Conservation (phyloP, 2,797 vertebrate species). For the Dipus sagitta region DNA sequence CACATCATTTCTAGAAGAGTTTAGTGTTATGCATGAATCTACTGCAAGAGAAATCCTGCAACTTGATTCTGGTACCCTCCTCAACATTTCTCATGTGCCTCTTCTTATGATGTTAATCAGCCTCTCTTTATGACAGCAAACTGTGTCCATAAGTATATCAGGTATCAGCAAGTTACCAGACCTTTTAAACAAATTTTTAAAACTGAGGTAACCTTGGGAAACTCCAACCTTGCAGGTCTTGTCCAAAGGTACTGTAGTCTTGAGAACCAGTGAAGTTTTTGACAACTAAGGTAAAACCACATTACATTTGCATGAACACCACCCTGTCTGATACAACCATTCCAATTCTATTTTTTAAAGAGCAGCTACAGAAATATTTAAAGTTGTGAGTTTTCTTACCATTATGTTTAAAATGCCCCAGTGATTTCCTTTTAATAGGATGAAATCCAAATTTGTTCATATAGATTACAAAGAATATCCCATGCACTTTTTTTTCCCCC, state of each 20-base stretch:
- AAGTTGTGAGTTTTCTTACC: slow-evolving; percentile 34
- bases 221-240: neutral
- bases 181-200: slow-evolving; percentile 15
- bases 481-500: neutral
- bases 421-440: slow-evolving; percentile 3
- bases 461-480: neutral
- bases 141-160: neutral
- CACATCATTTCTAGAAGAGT: neutral
- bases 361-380: neutral
- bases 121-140: neutral
- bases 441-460: slow-evolving; percentile 17
- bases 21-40: too few relatives aligned
- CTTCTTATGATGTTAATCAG: neutral
- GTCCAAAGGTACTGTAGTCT: neutral
- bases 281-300: neutral
- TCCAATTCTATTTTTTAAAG: neutral
- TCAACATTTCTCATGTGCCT: neutral
- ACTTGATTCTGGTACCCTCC: neutral
- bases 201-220: neutral
- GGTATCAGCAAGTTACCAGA: neutral
- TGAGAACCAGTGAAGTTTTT: neutral
- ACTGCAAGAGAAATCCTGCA: neutral
- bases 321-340: neutral
- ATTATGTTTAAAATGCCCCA: slow-evolving; percentile 14
- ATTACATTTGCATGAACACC: slow-evolving; percentile 21